Evolutionary conservation across 2,888 invertebrate genomes (phyloP).

Genomic region (Geotrupes spiniger): DNA sequence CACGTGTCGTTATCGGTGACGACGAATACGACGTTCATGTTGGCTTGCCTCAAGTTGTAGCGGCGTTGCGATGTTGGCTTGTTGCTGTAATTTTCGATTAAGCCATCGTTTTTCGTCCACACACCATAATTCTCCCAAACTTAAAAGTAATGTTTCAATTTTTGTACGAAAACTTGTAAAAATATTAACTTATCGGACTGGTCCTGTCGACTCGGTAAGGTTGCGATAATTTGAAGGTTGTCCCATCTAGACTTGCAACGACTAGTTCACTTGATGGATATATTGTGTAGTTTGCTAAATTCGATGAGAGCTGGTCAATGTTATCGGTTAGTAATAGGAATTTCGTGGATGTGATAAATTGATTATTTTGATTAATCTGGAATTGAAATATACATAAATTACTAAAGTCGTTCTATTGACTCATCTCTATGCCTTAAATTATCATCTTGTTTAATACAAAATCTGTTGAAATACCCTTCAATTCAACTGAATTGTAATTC

Average conservation of each 20-base stretch:
- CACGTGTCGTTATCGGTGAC: conserved; percentile 15
- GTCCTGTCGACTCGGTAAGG: conserved; percentile 15
- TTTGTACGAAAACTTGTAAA: not conserved
- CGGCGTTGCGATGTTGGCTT: conserved; percentile 12
- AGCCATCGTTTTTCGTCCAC: conserved; percentile 14
- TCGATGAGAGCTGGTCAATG: not conserved
- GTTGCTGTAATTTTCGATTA: conserved; percentile 4
- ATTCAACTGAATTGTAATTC: too few relatives aligned
- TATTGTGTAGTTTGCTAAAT: conserved; percentile 13
- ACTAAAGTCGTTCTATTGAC: too few relatives aligned
- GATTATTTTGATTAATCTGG: conserved; percentile 8
- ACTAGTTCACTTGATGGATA: conserved; percentile 18
- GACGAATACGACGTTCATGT: conserved; percentile 19
- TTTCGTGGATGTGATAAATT: conserved; percentile 3
- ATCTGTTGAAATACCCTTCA: too few relatives aligned
- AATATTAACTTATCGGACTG: conserved; percentile 9
- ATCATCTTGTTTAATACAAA: too few relatives aligned
- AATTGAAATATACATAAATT: not conserved
- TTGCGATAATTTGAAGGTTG: conserved; percentile 13
- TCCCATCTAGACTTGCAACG: too few relatives aligned
- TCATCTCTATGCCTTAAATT: too few relatives aligned
- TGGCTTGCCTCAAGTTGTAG: conserved; percentile 16
- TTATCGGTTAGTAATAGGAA: conserved; percentile 12
- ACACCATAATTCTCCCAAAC: conserved; percentile 22
- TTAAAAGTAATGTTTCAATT: conserved; percentile 2